These are phyloP conservation scores for Hemibagrus guttatus DNA, from an alignment of 2,797 vertebrate species.

Conservation along the genomic window DNA sequence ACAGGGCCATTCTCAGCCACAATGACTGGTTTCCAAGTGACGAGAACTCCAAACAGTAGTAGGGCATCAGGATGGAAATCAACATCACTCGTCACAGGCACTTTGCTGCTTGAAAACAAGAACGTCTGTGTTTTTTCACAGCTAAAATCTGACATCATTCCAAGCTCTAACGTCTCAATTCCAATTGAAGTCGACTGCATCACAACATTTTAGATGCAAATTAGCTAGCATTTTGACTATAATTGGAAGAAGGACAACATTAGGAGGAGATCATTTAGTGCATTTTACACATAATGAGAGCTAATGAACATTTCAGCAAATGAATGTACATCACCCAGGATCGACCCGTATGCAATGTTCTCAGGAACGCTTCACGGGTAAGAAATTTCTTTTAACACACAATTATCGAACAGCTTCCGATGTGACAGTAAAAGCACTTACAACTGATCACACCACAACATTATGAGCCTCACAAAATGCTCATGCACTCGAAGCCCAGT, in stretches of 20 bases:
- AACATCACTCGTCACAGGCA: background rate
- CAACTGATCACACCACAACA: slow-evolving; percentile 11
- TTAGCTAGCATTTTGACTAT: background rate
- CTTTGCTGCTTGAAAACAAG: background rate
- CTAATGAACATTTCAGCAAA: background rate
- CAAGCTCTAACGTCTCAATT: background rate
- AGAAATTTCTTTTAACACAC: background rate
- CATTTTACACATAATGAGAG: background rate
- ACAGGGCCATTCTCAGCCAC: no score
- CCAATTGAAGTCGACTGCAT: background rate
- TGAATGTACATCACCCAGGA: background rate
- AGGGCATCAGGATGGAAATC: background rate
- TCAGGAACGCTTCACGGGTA: background rate
- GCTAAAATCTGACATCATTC: background rate
- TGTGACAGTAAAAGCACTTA: slow-evolving; percentile 12
- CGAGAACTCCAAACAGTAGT: no score
- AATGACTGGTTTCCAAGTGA: no score
- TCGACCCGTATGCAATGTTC: background rate
- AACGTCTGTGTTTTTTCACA: background rate
- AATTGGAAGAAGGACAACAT: background rate
- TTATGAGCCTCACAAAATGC: slow-evolving; percentile 19
- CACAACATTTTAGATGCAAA: background rate
- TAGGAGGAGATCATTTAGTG: background rate
- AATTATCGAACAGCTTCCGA: background rate
- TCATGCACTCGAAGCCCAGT: background rate